Percentiles rank a stretch among this genome's conserved stretches.
Evolutionary conservation across 1,140 invertebrate species (phyloP).

Genomic region (Euwallacea fornicatus): DNA sequence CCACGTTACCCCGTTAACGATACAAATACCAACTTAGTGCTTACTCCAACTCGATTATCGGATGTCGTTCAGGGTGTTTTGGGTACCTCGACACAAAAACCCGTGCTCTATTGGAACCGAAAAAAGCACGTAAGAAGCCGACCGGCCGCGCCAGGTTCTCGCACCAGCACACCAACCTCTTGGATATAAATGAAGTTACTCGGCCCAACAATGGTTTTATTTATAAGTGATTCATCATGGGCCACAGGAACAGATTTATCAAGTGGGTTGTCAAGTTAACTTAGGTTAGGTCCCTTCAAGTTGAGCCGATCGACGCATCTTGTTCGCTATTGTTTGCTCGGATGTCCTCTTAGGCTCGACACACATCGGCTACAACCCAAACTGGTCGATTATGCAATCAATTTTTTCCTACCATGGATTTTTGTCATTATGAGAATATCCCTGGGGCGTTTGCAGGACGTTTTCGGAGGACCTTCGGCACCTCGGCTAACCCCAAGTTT

Average conservation of each 20-base stretch:
- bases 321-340: conserved; percentile 33
- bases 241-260: conserved; percentile 38
- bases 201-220: conserved; percentile 39
- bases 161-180: conserved; percentile 5
- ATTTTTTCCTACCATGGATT: neutral
- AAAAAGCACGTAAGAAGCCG: neutral
- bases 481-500: too few relatives aligned
- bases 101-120: conserved; percentile 7
- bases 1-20: too few relatives aligned
- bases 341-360: conserved; percentile 23
- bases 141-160: neutral
- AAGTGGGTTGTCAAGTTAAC: conserved; percentile 39
- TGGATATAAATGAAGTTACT: conserved; percentile 36
- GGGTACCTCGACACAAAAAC: too few relatives aligned
- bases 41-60: too few relatives aligned
- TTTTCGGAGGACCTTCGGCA: too few relatives aligned
- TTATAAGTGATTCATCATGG: conserved; percentile 41
- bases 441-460: too few relatives aligned
- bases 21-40: too few relatives aligned
- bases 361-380: conserved; percentile 28
- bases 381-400: conserved; percentile 23
- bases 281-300: conserved; percentile 39
- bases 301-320: conserved; percentile 24
- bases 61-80: too few relatives aligned
- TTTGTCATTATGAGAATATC: too few relatives aligned